These are phyloP conservation scores for Strigamia crassipes DNA, from an alignment of 2,888 invertebrate species.

Conservation along the genomic window DNA sequence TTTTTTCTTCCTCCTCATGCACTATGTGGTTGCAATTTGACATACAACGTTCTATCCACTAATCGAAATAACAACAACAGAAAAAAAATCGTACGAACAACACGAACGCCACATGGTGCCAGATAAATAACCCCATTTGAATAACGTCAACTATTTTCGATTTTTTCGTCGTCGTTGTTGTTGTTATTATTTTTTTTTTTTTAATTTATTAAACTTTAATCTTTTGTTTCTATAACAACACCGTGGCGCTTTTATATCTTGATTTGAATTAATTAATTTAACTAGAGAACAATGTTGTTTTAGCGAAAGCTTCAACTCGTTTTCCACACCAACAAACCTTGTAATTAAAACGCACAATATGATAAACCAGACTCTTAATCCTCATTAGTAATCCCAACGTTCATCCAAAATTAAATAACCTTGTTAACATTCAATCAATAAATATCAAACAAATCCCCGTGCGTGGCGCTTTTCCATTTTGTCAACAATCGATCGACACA, in stretches of 20 bases:
- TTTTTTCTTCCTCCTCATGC: not conserved
- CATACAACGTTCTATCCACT: not conserved
- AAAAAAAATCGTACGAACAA: not conserved
- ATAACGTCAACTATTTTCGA: not conserved
- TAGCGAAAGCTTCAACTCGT: not conserved
- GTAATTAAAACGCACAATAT: constrained; percentile 11
- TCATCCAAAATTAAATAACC: constrained; percentile 34
- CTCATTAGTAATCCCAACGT: constrained; percentile 23
- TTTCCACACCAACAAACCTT: not conserved
- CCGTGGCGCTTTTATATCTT: no score
- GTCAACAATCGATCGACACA: constrained; percentile 20
- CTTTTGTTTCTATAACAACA: no score
- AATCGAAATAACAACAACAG: not conserved
- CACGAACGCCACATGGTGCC: not conserved
- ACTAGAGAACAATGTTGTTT: no score
- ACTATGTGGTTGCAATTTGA: not conserved
- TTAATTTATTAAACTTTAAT: no score
- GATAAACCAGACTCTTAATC: constrained; percentile 13
- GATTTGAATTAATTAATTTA: no score
- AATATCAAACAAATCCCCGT: constrained; percentile 31
- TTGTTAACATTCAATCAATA: constrained; percentile 40
- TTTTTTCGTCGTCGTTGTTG: no score
- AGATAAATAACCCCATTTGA: not conserved
- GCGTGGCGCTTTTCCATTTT: constrained; percentile 32
- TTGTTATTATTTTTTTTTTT: no score